phyloP scores from a whole-genome alignment of 2,888 invertebrate genomes.

The Stenolophus ochropezus region DNA sequence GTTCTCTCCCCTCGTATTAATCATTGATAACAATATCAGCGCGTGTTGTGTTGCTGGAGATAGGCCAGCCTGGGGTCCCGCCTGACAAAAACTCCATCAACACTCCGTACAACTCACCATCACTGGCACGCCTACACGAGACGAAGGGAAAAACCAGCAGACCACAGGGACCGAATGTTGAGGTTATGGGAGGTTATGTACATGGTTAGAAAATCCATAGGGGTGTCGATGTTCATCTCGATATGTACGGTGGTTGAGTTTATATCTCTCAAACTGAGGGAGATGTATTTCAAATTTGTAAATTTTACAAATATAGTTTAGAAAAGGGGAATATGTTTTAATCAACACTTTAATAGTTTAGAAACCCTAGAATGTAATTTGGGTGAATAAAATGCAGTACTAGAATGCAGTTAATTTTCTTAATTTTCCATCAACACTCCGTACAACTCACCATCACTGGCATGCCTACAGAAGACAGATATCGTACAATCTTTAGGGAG shows the following conservation, averaged over 20 bases:
- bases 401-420: too few species aligned
- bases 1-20: slow-evolving; percentile 25
- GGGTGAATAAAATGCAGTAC: too few species aligned
- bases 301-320: too few species aligned
- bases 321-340: too few species aligned
- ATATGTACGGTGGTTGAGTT: too few species aligned
- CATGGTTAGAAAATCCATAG: too few species aligned
- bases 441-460: neutral
- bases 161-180: neutral
- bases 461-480: neutral
- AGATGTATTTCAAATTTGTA: too few species aligned
- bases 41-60: neutral
- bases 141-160: neutral
- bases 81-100: slow-evolving; percentile 32
- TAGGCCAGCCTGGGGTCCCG: neutral
- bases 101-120: slow-evolving; percentile 4
- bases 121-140: neutral
- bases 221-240: too few species aligned
- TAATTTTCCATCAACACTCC: slow-evolving; percentile 29
- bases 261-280: too few species aligned
- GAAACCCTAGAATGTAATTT: too few species aligned
- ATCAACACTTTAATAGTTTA: too few species aligned
- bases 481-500: too few species aligned
- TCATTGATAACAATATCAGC: slow-evolving; percentile 35
- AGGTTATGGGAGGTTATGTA: neutral